phyloP scores from a whole-genome alignment of 2,113 vertebrate genomes.

The Rhinopomastus cyanomelas region DNA sequence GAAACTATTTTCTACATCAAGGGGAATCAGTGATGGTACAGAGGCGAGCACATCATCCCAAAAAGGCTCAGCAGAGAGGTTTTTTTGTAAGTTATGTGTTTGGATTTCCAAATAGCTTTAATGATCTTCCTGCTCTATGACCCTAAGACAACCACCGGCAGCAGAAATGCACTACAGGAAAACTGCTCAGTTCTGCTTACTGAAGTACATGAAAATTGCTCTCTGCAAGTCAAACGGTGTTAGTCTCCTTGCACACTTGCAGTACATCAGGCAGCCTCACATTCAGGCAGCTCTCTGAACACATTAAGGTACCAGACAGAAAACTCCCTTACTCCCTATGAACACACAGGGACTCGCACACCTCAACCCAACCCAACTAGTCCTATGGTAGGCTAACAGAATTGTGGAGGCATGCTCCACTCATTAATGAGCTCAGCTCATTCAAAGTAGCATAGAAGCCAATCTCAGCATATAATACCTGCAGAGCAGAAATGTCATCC shows the following conservation, averaged over 20 bases:
- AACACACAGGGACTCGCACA: background rate
- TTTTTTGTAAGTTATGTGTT: background rate
- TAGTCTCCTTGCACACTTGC: background rate
- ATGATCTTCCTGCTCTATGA: background rate
- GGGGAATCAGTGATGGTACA: background rate
- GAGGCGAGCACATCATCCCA: background rate
- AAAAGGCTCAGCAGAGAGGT: background rate
- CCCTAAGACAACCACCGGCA: background rate
- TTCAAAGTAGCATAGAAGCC: background rate
- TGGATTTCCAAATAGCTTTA: background rate
- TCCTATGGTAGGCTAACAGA: background rate
- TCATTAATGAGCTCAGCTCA: background rate
- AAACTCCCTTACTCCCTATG: background rate
- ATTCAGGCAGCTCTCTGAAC: background rate
- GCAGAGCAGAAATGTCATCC: background rate
- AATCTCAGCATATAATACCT: background rate
- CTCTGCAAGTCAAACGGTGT: background rate
- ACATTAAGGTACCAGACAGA: fast-evolving
- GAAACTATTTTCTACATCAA: background rate
- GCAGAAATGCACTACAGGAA: background rate
- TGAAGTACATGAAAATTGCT: background rate
- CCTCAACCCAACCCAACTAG: no score
- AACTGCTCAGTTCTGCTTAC: background rate
- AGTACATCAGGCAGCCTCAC: background rate
- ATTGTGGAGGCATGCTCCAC: background rate